Evolutionary conservation across 2,888 invertebrate species (phyloP).

Genomic region (Galeopsomyia nigrocyanea): DNA sequence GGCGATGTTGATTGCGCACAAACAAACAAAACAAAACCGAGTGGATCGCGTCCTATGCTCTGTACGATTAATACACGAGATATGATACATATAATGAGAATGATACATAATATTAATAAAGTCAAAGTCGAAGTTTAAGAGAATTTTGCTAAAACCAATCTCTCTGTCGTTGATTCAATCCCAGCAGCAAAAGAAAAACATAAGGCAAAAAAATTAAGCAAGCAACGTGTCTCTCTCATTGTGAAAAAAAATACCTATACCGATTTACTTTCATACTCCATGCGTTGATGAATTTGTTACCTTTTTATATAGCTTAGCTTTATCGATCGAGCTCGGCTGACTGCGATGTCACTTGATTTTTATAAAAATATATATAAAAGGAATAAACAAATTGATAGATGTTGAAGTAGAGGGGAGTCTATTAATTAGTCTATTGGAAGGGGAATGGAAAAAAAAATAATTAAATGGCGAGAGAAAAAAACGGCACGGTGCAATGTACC

Average conservation of each 20-base stretch:
- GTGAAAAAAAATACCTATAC: conserved; percentile 48
- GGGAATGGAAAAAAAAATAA: conserved; percentile 39
- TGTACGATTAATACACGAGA: background rate
- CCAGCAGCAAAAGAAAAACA: too few relatives aligned
- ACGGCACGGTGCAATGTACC: conserved; percentile 51
- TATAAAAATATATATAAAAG: conserved; percentile 55
- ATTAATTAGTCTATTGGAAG: conserved; percentile 39
- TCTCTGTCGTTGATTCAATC: too few relatives aligned
- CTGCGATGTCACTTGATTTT: conserved; percentile 63
- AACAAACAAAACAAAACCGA: conserved; percentile 30
- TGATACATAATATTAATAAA: too few relatives aligned
- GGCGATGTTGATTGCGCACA: too few relatives aligned
- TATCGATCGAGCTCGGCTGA: conserved; percentile 61
- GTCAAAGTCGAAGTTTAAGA: too few relatives aligned
- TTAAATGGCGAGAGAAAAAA: conserved; percentile 37
- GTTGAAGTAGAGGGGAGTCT: conserved; percentile 25
- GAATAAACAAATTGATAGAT: conserved; percentile 39
- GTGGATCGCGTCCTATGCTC: background rate
- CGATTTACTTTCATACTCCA: conserved; percentile 64
- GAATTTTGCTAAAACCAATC: too few relatives aligned
- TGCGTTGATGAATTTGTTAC: conserved; percentile 66
- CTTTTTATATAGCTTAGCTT: conserved; percentile 66
- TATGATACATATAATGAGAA: too few relatives aligned
- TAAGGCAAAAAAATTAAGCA: too few relatives aligned
- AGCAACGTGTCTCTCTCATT: conserved; percentile 48